Conservation (phyloP, 2,113 vertebrate species). For the Rhinopithecus roxellana region DNA sequence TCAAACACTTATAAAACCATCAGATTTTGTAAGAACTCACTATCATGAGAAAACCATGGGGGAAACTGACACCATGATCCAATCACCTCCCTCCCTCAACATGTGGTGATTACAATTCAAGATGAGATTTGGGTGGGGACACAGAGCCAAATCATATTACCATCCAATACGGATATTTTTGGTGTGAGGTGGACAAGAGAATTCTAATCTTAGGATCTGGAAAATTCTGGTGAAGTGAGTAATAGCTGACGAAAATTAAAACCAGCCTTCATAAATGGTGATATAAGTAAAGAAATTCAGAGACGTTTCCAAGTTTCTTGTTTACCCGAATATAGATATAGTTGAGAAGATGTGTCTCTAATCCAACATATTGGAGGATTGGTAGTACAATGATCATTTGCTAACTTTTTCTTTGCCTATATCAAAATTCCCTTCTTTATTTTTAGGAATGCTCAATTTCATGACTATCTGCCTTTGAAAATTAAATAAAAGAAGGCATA, state of each 20-base stretch:
- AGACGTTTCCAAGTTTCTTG: not conserved
- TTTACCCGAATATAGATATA: not conserved
- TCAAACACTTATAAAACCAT: no score
- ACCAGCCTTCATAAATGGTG: not conserved
- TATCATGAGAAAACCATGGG: no score
- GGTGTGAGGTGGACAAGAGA: not conserved
- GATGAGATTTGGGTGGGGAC: no score
- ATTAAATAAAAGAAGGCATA: not conserved
- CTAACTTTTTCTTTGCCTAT: not conserved
- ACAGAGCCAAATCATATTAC: no score
- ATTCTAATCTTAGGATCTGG: not conserved
- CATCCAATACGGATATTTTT: no score
- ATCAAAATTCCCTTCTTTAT: not conserved
- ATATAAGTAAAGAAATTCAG: not conserved
- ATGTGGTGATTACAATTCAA: no score
- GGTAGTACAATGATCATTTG: not conserved
- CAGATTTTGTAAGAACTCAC: no score
- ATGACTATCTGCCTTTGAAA: not conserved
- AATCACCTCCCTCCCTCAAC: no score
- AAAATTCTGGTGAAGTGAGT: not conserved
- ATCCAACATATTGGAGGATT: not conserved
- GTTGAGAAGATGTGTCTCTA: not conserved
- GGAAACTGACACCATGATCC: no score
- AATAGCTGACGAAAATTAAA: not conserved
- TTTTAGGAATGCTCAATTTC: not conserved